Evolutionary conservation across 2,113 vertebrate species (phyloP), one percentile per base, ranked within the genome.

Genomic region (Litocranius walleri): DNA sequence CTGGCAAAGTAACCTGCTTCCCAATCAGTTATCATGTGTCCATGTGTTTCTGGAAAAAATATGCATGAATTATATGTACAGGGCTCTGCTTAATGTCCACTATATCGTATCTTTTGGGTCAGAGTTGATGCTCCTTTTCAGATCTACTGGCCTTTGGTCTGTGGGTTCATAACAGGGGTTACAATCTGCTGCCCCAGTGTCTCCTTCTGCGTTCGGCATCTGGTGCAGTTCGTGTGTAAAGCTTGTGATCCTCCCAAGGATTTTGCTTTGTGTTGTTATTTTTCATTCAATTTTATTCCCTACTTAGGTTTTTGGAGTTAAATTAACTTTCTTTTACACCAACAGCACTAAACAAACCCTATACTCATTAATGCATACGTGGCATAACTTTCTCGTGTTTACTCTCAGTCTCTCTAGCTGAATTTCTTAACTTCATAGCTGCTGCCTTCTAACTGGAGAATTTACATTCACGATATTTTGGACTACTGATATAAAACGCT

Each of bases 161-260:
- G 29, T 3, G 23, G 5, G 6, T 27, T 56, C 45, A 2, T 17
- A 1, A 48, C 0, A 4, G 59, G 15, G 1, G 1, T 2, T 10
- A 9, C 7, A 57, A 1, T 0, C 15, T 3, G 36, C 43, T 21
- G 4, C 80, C 0, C 23, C 12, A 2, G 8, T 3, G 19, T 54
- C 10, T 30, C 33, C 33, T 8, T 40, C 17, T 27, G 12, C n/a
- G 1, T 33, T 10, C 13, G 29, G 27, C 19, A 2, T 64, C 52
- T 13, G n/a, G 71, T 2, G 2, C 25, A 23, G 19, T 10, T 0
- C 2, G 1, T 13, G 6, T 11, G 5, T 40, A 29, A 27, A 77
- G 17, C 12, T 1, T 74, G 52, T 40, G 6, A 16, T 52, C n/a
- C 36, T 74, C 62, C 87, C 23, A 10, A 27, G 33, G 54, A 19